A percentile compares a stretch with the other conserved stretches of the same genome.
phyloP scores from a whole-genome alignment of 2,113 vertebrate species.

The Macquaria australasica region DNA sequence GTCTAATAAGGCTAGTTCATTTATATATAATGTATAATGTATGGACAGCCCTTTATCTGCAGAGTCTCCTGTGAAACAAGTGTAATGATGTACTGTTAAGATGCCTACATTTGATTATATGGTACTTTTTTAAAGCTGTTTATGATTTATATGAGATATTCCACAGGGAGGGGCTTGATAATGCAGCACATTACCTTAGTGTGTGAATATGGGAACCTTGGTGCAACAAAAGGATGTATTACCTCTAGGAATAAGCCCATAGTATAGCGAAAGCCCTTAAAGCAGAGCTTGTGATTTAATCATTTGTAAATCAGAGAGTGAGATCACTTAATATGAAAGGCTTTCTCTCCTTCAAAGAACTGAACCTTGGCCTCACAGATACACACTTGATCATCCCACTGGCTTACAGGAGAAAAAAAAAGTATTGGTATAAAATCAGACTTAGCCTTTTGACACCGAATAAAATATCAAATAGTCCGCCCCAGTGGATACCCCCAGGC shows the following conservation, averaged over 20 bases:
- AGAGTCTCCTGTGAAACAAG: slow-evolving; percentile 16
- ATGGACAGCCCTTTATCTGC: slow-evolving; percentile 9
- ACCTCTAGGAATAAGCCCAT: slow-evolving; percentile 25
- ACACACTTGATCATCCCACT: slow-evolving; percentile 55
- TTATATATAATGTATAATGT: slow-evolving; percentile 34
- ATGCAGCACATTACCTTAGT: neutral
- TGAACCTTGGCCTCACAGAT: slow-evolving; percentile 57
- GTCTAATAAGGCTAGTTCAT: slow-evolving; percentile 1
- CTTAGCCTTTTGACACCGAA: slow-evolving; percentile 83
- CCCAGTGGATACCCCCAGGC: slow-evolving; percentile 64
- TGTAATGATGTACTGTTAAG: slow-evolving; percentile 14
- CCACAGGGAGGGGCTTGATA: neutral
- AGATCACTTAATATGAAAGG: slow-evolving; percentile 66
- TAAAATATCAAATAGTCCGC: slow-evolving; percentile 81
- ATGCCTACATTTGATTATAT: slow-evolving; percentile 9
- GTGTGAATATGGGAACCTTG: slow-evolving; percentile 6
- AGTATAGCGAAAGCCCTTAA: slow-evolving; percentile 14
- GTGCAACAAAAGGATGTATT: slow-evolving; percentile 16
- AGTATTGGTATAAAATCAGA: slow-evolving; percentile 72
- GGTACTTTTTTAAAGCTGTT: slow-evolving; percentile 9
- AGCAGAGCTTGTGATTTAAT: slow-evolving; percentile 56
- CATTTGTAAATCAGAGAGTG: slow-evolving; percentile 63
- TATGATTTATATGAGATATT: slow-evolving; percentile 1
- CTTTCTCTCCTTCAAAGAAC: slow-evolving; percentile 66
- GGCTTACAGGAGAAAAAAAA: slow-evolving; percentile 46